Conservation (phyloP, 2,888 invertebrate genomes). For the Lamellibrachia columna region DNA sequence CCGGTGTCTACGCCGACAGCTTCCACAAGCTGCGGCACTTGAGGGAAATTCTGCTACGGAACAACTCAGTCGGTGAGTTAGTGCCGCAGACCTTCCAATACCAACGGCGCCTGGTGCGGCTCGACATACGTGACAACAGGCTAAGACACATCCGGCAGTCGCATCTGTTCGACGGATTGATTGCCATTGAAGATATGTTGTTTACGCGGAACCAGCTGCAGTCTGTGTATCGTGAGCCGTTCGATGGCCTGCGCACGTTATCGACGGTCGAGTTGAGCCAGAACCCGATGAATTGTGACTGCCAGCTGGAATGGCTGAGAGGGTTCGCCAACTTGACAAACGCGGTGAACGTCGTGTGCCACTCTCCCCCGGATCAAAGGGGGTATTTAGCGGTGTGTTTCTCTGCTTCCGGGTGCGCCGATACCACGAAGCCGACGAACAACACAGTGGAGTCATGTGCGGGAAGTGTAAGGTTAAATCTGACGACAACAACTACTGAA, state of each 20-base stretch:
- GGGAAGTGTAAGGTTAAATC: not conserved
- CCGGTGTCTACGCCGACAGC: conserved; percentile 18
- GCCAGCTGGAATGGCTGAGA: conserved; percentile 27
- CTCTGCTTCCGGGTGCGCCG: not conserved
- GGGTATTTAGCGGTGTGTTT: conserved; percentile 17
- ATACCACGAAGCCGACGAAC: conserved; percentile 20
- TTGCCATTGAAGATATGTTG: conserved; percentile 20
- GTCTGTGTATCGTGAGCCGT: not conserved
- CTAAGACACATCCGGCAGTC: conserved; percentile 20
- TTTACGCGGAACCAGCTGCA: conserved; percentile 25
- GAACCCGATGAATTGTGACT: conserved; percentile 30
- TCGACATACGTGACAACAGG: conserved; percentile 29
- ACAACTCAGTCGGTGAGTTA: conserved; percentile 20
- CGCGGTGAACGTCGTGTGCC: not conserved
- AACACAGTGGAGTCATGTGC: conserved; percentile 14
- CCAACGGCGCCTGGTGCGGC: not conserved
- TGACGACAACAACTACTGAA: conserved; percentile 20
- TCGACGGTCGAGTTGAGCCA: conserved; percentile 13
- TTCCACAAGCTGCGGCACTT: conserved; percentile 27
- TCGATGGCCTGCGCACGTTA: not conserved
- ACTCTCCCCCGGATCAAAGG: not conserved
- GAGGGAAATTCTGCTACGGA: conserved; percentile 24
- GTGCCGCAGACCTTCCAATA: conserved; percentile 19
- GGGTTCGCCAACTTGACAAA: conserved; percentile 21
- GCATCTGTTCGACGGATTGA: conserved; percentile 18